A percentile compares a stretch with the other conserved stretches of the same genome.
Evolutionary conservation across 2,888 invertebrate species (phyloP).

Genomic region (Orthonevra nobilis): DNA sequence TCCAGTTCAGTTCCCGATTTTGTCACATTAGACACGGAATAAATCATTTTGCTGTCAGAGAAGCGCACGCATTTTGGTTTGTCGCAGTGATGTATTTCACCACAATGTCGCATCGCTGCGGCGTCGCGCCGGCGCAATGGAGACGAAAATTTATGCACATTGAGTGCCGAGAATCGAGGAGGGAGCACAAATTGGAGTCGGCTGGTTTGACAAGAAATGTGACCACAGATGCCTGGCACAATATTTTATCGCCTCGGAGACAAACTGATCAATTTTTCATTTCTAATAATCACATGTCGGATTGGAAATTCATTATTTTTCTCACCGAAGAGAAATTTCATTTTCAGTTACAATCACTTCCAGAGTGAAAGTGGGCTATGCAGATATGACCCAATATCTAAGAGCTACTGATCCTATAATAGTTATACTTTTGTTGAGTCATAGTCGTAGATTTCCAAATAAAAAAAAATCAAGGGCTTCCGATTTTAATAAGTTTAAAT

Average conservation of each 20-base stretch:
- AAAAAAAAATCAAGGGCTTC: too few species aligned
- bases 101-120: not conserved
- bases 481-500: too few species aligned
- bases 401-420: too few species aligned
- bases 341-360: too few species aligned
- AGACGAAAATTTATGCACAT: slow-evolving; percentile 57
- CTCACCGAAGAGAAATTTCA: too few species aligned
- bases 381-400: too few species aligned
- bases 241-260: slow-evolving; percentile 64
- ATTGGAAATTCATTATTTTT: too few species aligned
- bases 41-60: slow-evolving; percentile 67
- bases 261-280: slow-evolving; percentile 70
- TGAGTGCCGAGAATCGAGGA: not conserved
- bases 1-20: slow-evolving; percentile 63
- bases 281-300: slow-evolving; percentile 57
- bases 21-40: slow-evolving; percentile 67
- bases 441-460: too few species aligned
- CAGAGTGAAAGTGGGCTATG: too few species aligned
- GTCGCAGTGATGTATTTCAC: slow-evolving; percentile 41
- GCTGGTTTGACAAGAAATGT: slow-evolving; percentile 40
- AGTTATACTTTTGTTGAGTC: too few species aligned
- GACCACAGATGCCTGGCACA: slow-evolving; percentile 39
- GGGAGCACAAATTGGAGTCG: slow-evolving; percentile 24
- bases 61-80: slow-evolving; percentile 65
- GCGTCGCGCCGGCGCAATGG: not conserved